Base-by-base conservation (phyloP, 2,888 invertebrate genomes). In the Agrochola litura region DNA sequence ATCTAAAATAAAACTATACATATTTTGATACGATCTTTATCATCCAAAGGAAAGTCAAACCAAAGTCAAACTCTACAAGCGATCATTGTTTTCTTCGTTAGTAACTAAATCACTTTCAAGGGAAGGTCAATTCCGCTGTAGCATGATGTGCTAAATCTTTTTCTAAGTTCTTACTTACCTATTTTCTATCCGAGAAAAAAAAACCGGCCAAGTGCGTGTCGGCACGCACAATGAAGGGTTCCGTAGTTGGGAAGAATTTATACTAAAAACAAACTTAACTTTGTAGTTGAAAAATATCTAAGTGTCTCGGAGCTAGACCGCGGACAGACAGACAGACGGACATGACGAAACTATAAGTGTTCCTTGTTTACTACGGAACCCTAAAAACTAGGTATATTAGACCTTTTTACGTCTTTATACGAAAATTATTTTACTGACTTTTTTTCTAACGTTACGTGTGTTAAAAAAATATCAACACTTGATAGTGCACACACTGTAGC, bases 381-480 rank as follows among this genome's bases (percentile, higher is more conserved):
- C n/a, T n/a, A n/a, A n/a, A n/a, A 19, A 6, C n/a, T 52, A 52
- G 16, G 0, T n/a, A n/a, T 22, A 25, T 14, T 37, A 12, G 19
- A 19, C 14, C 10, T n/a, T 58, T 52, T 58, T 49, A 46, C 5
- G 16, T 16, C n/a, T 61, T 49, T 14, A 14, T 5, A 30, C 1
- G 5, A 46, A 49, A 49, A 56, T 14, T 8, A 30, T 66, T 22
- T 49, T 4, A 16, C n/a, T 25, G 16, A 2, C 22, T 74, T 79
- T 79, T 78, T 82, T 75, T 10, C 66, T 75, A 79, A 77, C 86
- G 79, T 79, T 82, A 84, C 84, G 3, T 64, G 52, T 78, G 69
- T 76, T 79, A 66, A 78, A 88, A 83, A 89, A 82, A 82, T 60
- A 87, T 72, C 77, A 67, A 75, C 64, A 73, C 8, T 78, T 80